These are phyloP conservation scores for Penaeus chinensis DNA, from an alignment of 1,140 invertebrate species.

Conservation along the genomic window DNA sequence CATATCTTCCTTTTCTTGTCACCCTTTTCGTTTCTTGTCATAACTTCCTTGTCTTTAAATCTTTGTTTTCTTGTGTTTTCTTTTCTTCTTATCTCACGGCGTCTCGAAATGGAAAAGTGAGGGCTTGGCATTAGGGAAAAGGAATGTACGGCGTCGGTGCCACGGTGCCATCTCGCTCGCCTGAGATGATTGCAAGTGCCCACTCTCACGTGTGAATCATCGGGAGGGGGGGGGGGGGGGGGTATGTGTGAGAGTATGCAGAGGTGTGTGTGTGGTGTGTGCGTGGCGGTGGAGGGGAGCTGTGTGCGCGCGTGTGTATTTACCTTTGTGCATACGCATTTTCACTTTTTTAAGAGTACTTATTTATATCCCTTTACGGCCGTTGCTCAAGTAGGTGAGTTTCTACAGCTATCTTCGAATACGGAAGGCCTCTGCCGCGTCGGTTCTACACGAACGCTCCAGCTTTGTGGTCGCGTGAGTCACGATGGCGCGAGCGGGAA, in stretches of 20 bases:
- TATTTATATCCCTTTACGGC: neutral
- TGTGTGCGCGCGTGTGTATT: constrained; percentile 2
- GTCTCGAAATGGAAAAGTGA: neutral
- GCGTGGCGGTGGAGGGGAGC: neutral
- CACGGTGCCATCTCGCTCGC: no score
- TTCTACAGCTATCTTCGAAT: no score
- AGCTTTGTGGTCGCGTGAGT: no score
- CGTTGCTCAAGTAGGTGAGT: neutral
- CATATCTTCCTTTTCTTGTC: no score
- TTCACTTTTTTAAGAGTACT: neutral
- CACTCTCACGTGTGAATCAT: neutral
- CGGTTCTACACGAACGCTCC: no score
- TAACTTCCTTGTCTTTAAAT: no score
- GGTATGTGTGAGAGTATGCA: neutral
- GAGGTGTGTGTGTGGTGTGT: neutral
- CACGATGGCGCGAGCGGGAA: no score
- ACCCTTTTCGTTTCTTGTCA: no score
- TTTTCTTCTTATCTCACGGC: no score
- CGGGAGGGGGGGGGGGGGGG: neutral
- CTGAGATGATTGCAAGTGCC: no score
- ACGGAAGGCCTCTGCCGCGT: no score
- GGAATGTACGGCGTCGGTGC: neutral
- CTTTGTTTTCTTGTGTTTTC: no score
- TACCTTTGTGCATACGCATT: neutral
- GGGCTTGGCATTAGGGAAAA: neutral